Evolutionary conservation across 2,888 invertebrate species (phyloP), one percentile per base, ranked within the genome.

Genomic region (Taphrorychus bicolor): DNA sequence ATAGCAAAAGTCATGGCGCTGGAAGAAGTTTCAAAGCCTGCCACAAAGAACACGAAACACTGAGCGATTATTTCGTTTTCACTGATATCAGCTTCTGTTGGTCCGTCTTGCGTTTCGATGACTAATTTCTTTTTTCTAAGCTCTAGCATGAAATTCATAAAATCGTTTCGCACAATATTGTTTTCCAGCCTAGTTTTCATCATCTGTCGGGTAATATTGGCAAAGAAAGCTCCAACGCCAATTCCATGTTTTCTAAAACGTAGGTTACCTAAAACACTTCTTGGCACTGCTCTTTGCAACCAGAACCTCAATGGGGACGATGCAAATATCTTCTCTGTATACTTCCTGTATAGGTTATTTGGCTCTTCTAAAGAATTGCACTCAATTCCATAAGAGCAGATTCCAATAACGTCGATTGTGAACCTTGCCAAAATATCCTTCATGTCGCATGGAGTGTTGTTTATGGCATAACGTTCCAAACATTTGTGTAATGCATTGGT

Each of bases 311-410:
- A n/a, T n/a, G n/a, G n/a, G n/a, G n/a, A n/a, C 11, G 32, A 11
- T 32, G 5, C 11, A 5, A 32, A 11, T 7, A 11, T 7, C 11
- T 32, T 32, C 11, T 32, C 7, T 32, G 7, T 11, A 11, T 32
- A 32, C 32, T 7, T 32, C 7, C 32, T 32, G 11, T 7, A 32
- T 11, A 7, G 7, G 11, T 32, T 32, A 11, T 5, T 32, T 11
- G 5, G 7, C 11, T 85, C 82, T 49, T 82, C 81, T 40, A 87
- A 83, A 19, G 85, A 83, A 72, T 87, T 84, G 69, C 85, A 84
- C 68, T 87, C 85, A 4, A 88, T 79, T 17, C 87, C 87, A 75
- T 87, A 88, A 11, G 86, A 87, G 59, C 85, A 53, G 48, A 45
- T 59, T n/a, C 40, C 58, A 58, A 32, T 32, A 1, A 87, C 84